Conservation (phyloP, 2,888 invertebrate species). For the Ferrisia virgata region DNA sequence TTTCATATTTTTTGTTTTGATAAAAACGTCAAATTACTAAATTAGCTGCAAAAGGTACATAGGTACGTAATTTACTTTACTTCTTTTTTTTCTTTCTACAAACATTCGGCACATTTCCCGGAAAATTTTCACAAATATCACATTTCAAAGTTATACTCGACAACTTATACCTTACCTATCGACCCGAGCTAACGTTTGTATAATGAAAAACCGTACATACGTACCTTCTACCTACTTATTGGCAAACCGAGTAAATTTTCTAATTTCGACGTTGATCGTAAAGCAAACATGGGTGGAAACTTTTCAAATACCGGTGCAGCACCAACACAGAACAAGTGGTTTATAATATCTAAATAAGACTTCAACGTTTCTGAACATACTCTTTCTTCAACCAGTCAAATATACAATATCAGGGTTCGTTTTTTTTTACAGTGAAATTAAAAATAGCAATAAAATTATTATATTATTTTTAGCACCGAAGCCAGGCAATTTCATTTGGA, state of each 20-base stretch:
- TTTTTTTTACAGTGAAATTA: not conserved
- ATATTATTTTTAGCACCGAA: not conserved
- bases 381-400: not conserved
- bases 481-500: not conserved
- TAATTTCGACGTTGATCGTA: conserved; percentile 17
- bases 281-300: not conserved
- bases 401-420: not conserved
- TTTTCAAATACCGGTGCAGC: not conserved
- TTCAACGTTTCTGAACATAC: not conserved
- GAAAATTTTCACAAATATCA: not conserved
- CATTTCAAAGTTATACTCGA: not conserved
- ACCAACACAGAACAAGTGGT: not conserved
- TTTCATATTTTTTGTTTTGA: not conserved
- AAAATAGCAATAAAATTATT: conserved; percentile 10
- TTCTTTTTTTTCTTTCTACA: not conserved
- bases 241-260: not conserved
- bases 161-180: not conserved
- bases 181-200: not conserved
- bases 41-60: not conserved
- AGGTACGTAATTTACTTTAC: not conserved
- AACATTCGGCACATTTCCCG: conserved; percentile 6
- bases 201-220: not conserved
- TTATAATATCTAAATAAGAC: conserved; percentile 3
- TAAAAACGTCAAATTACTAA: not conserved
- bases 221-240: too few species aligned